Percentiles rank a stretch among this genome's conserved stretches.
phyloP scores from a whole-genome alignment of 2,888 invertebrate genomes.

The Timandra comae region DNA sequence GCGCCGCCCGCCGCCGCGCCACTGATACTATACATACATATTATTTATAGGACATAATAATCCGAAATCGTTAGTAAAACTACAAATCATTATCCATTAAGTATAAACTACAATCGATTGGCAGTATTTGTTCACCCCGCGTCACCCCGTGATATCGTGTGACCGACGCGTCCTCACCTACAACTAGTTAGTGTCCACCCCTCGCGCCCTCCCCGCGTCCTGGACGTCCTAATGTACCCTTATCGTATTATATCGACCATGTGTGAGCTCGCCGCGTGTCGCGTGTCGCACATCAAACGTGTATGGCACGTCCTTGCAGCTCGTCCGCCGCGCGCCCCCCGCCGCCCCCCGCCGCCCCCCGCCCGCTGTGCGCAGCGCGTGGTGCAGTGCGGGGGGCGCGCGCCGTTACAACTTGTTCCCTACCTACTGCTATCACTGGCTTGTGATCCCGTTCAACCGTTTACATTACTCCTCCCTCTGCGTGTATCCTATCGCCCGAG shows the following conservation, averaged over 20 bases:
- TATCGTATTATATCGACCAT: neutral
- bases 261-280: neutral
- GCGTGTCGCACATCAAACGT: conserved; percentile 20
- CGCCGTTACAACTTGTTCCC: conserved; percentile 26
- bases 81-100: conserved; percentile 68
- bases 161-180: conserved; percentile 6
- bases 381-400: conserved; percentile 8
- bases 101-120: conserved; percentile 72
- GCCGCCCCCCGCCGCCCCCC: too few relatives aligned
- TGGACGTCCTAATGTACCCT: too few relatives aligned
- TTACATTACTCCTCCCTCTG: too few relatives aligned
- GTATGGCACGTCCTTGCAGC: conserved; percentile 44
- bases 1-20: conserved; percentile 39
- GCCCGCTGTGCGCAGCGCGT: too few relatives aligned
- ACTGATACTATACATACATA: conserved; percentile 66
- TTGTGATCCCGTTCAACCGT: too few relatives aligned
- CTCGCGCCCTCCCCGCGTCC: conserved; percentile 8
- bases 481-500: conserved; percentile 60
- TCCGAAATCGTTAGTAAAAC: conserved; percentile 65
- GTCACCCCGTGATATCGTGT: conserved; percentile 52
- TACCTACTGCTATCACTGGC: conserved; percentile 45
- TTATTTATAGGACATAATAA: conserved; percentile 67
- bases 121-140: conserved; percentile 66
- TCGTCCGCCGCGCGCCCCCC: neutral
- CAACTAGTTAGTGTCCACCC: conserved; percentile 4